Conservation (phyloP, 2,797 vertebrate species). For the Gephyroberyx darwinii region DNA sequence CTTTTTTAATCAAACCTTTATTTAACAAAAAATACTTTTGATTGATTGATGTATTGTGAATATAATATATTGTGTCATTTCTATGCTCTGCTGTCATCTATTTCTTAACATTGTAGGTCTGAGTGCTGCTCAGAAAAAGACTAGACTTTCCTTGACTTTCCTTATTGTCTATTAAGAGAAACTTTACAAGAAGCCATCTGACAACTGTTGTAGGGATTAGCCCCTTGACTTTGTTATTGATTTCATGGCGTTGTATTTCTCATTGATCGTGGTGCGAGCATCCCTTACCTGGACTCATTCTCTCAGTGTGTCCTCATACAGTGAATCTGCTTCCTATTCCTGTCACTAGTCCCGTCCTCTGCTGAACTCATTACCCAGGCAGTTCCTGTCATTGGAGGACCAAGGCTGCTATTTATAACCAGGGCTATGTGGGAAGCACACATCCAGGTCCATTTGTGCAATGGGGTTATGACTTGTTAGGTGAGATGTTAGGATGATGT, state of each 20-base stretch:
- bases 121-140: background rate
- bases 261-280: background rate
- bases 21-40: slow-evolving; percentile 5
- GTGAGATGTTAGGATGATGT: slow-evolving; percentile 17
- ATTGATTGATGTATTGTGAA: slow-evolving; percentile 2
- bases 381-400: slow-evolving; percentile 57
- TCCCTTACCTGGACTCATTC: slow-evolving; percentile 2
- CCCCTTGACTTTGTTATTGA: background rate
- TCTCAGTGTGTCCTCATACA: slow-evolving; percentile 22
- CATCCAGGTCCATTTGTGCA: slow-evolving; percentile 45
- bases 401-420: slow-evolving; percentile 75
- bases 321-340: slow-evolving; percentile 45
- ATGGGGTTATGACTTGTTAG: slow-evolving; percentile 39
- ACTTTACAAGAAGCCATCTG: background rate
- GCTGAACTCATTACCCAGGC: slow-evolving; percentile 67
- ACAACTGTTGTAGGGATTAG: background rate
- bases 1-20: background rate
- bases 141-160: too few species aligned
- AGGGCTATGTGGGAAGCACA: slow-evolving; percentile 50
- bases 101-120: background rate
- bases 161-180: background rate
- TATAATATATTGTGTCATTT: slow-evolving; percentile 4
- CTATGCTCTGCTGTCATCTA: background rate
- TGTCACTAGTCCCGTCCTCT: slow-evolving; percentile 47
- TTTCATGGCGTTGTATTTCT: slow-evolving; percentile 22